phyloP scores from a whole-genome alignment of 2,888 invertebrate genomes.

The Ecliptopera silaceata region DNA sequence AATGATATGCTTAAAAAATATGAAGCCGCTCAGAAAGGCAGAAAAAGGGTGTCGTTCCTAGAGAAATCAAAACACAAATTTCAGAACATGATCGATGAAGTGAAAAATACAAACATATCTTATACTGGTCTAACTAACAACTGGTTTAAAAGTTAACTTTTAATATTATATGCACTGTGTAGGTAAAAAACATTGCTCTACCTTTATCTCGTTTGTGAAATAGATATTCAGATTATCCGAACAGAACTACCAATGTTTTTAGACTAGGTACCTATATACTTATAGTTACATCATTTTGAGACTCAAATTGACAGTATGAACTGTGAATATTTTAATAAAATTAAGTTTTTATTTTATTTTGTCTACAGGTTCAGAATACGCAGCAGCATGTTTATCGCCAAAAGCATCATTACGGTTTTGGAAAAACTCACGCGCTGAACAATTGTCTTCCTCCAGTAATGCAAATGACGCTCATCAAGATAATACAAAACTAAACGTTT shows the following conservation, averaged over 20 bases:
- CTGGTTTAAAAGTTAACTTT: background rate
- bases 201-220: background rate
- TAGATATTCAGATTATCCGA: too few relatives aligned
- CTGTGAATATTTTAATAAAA: conserved; percentile 2
- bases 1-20: conserved; percentile 41
- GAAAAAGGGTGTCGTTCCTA: conserved; percentile 13
- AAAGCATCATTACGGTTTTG: conserved; percentile 10
- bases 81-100: background rate
- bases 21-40: conserved; percentile 31
- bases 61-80: conserved; percentile 3
- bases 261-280: too few relatives aligned
- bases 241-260: too few relatives aligned
- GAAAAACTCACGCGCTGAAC: conserved; percentile 14
- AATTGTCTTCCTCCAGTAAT: conserved; percentile 4
- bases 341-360: conserved; percentile 14
- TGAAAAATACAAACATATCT: conserved; percentile 3
- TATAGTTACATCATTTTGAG: background rate
- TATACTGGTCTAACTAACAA: background rate
- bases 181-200: background rate
- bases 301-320: background rate
- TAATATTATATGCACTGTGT: background rate
- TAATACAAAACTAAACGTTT: conserved; percentile 7
- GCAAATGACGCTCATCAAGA: background rate
- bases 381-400: conserved; percentile 6
- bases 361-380: conserved; percentile 24